These are phyloP conservation scores for Drosophila tanythrix DNA, from an alignment of 2,888 invertebrate species.

Conservation along the genomic window DNA sequence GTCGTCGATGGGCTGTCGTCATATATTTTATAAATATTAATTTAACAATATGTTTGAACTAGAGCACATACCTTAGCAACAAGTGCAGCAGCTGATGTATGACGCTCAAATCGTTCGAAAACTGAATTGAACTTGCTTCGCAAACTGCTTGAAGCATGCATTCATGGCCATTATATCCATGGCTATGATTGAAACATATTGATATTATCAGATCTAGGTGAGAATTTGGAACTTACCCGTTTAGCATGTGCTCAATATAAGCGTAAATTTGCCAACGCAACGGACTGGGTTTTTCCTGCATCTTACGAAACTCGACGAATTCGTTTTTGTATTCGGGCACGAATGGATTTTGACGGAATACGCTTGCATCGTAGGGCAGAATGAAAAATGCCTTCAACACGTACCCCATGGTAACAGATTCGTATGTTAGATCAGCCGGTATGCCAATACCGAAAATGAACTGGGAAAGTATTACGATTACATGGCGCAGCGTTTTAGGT, in stretches of 20 bases:
- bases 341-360: slow-evolving; percentile 78
- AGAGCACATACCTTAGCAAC: slow-evolving; percentile 66
- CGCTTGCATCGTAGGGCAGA: slow-evolving; percentile 77
- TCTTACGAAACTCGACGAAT: slow-evolving; percentile 14
- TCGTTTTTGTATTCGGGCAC: slow-evolving; percentile 74
- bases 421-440: slow-evolving; percentile 80
- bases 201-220: not conserved
- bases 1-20: slow-evolving; percentile 71
- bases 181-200: slow-evolving; percentile 49
- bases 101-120: slow-evolving; percentile 69
- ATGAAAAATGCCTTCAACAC: slow-evolving; percentile 77
- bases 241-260: slow-evolving; percentile 67
- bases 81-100: slow-evolving; percentile 76
- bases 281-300: slow-evolving; percentile 39
- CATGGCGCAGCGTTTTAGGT: too few species aligned
- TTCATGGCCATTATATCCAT: slow-evolving; percentile 78
- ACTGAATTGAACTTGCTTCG: slow-evolving; percentile 69
- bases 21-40: not conserved
- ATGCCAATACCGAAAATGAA: slow-evolving; percentile 82
- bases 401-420: slow-evolving; percentile 79
- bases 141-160: slow-evolving; percentile 80
- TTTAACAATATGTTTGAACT: not conserved
- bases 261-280: slow-evolving; percentile 75
- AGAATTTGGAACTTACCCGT: slow-evolving; percentile 53
- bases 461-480: slow-evolving; percentile 36